These are phyloP conservation scores for Psix sp. DNA, from an alignment of 1,140 invertebrate genomes.

Conservation along the genomic window DNA sequence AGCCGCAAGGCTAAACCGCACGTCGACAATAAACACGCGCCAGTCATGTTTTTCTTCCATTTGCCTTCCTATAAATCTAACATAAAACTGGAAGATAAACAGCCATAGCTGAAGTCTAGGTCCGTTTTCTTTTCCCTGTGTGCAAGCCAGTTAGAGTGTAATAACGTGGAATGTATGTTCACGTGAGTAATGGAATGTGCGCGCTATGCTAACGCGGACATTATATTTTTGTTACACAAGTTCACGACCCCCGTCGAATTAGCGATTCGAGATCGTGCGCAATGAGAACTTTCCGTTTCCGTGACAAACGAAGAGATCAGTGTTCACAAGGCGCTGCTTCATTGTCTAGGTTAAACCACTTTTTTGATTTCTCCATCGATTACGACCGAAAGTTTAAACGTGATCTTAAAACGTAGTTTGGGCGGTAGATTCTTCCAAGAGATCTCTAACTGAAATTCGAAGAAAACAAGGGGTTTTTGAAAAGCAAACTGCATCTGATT, in stretches of 20 bases:
- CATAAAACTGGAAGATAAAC: constrained; percentile 66
- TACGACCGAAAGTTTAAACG: background rate
- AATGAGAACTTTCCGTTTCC: constrained; percentile 30
- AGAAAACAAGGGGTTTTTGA: no score
- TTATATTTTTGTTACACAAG: constrained; percentile 50
- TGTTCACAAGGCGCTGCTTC: background rate
- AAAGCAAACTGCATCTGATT: no score
- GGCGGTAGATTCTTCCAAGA: no score
- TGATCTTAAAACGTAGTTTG: constrained; percentile 6
- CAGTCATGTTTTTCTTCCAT: constrained; percentile 73
- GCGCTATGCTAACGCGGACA: constrained; percentile 33
- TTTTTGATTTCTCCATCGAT: constrained; percentile 5
- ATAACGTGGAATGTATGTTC: constrained; percentile 28
- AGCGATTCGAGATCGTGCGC: constrained; percentile 38
- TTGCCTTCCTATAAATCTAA: constrained; percentile 73
- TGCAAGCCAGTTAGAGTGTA: constrained; percentile 37
- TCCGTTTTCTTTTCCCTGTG: constrained; percentile 37
- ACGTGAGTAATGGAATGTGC: constrained; percentile 43
- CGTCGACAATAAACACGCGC: constrained; percentile 73
- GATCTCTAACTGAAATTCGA: no score
- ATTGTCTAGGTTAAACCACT: constrained; percentile 6
- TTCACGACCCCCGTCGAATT: constrained; percentile 51
- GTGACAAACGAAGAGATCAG: constrained; percentile 39
- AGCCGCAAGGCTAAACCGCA: constrained; percentile 42
- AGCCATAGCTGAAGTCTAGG: constrained; percentile 42